Percentiles rank a stretch among this genome's conserved stretches.
Conservation (phyloP, 2,797 vertebrate species). For the Pterois miles region DNA sequence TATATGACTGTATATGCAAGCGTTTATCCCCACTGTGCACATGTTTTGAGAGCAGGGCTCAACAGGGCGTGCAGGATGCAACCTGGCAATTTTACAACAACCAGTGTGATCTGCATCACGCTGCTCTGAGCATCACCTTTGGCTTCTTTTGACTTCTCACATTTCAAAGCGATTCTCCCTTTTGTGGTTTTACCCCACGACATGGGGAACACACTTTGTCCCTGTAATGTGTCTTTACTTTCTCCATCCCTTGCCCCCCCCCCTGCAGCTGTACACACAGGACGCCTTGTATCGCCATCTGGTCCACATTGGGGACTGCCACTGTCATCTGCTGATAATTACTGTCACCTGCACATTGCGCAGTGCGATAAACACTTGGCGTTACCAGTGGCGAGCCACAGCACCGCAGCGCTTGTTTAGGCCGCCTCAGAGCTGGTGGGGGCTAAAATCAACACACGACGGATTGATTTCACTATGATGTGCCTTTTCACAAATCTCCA, state of each 20-base stretch:
- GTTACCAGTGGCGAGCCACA: conserved; percentile 67
- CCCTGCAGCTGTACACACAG: conserved; percentile 62
- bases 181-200: conserved; percentile 37
- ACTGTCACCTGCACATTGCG: conserved; percentile 91
- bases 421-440: conserved; percentile 42
- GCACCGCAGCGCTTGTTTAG: conserved; percentile 68
- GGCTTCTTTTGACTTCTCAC: conserved; percentile 43
- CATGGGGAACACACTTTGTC: conserved; percentile 47
- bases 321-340: conserved; percentile 93
- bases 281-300: conserved; percentile 90
- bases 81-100: conserved; percentile 51
- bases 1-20: conserved; percentile 45
- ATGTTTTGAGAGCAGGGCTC: conserved; percentile 62
- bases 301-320: conserved; percentile 85
- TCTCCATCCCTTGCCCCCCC: conserved; percentile 18
- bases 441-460: conserved; percentile 11
- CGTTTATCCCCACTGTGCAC: conserved; percentile 43
- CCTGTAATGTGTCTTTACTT: conserved; percentile 40
- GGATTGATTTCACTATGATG: conserved; percentile 35
- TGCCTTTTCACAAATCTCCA: conserved; percentile 37
- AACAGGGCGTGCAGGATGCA: conserved; percentile 15
- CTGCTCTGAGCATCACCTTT: conserved; percentile 40
- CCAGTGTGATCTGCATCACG: conserved; percentile 21
- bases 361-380: conserved; percentile 81
- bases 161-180: conserved; percentile 58